Conservation (phyloP, 2,113 vertebrate genomes). For the Ceyx margarethae region DNA sequence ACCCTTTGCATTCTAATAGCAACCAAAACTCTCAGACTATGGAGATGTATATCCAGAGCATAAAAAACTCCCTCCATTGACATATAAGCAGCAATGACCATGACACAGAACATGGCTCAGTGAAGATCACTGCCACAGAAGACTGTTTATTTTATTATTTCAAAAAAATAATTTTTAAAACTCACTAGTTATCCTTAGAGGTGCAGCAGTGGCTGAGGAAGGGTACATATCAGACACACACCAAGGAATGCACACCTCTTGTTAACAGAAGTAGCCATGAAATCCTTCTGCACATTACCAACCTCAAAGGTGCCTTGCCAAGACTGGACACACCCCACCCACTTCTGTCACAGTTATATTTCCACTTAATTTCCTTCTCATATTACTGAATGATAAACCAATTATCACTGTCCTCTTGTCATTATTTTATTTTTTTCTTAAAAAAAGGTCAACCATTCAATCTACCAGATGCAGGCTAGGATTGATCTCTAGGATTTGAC, state of each 20-base stretch:
- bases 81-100: background rate
- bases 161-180: background rate
- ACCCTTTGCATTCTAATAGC: background rate
- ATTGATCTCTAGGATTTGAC: background rate
- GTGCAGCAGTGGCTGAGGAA: background rate
- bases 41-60: background rate
- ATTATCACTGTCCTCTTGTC: background rate
- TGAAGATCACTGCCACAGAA: background rate
- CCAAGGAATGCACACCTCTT: background rate
- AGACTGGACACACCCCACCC: background rate
- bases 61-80: background rate
- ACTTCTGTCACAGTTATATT: background rate
- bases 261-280: background rate
- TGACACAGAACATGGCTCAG: background rate
- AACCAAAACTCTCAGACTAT: background rate
- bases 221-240: background rate
- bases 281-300: background rate
- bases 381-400: background rate
- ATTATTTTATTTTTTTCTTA: background rate
- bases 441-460: background rate
- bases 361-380: background rate
- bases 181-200: background rate
- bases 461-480: background rate
- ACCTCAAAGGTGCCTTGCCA: background rate
- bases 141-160: background rate